phyloP scores from a whole-genome alignment of 2,888 invertebrate genomes.

The Clitarchus hookeri region DNA sequence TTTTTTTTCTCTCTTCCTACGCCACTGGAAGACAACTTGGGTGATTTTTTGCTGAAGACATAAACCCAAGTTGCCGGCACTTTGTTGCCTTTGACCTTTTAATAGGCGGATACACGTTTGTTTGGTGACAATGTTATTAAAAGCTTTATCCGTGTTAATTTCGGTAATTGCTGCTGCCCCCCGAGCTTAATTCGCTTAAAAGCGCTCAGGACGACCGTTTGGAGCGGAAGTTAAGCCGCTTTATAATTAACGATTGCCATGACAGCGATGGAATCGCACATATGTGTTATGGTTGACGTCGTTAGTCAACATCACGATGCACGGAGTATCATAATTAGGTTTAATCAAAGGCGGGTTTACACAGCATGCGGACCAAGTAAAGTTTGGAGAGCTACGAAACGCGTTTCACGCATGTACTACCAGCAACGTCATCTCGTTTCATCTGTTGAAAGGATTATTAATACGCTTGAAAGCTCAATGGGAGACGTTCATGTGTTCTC shows the following conservation, averaged over 20 bases:
- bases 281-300: too few relatives aligned
- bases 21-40: too few relatives aligned
- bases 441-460: too few relatives aligned
- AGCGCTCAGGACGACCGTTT: background rate
- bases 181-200: background rate
- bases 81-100: background rate
- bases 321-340: background rate
- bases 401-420: too few relatives aligned
- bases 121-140: background rate
- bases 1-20: too few relatives aligned
- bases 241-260: background rate
- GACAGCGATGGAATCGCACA: background rate
- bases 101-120: background rate
- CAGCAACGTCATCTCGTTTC: too few relatives aligned
- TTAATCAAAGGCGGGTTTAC: too few relatives aligned
- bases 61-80: background rate
- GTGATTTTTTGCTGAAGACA: too few relatives aligned
- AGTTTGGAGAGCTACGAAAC: too few relatives aligned
- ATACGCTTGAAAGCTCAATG: too few relatives aligned
- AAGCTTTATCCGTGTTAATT: background rate
- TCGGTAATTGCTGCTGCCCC: conserved; percentile 1
- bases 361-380: too few relatives aligned
- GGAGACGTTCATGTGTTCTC: too few relatives aligned
- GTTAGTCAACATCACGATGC: background rate
- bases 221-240: background rate